A percentile compares a stretch with the other conserved stretches of the same genome.
Evolutionary conservation across 2,113 vertebrate genomes (phyloP).

Genomic region (Hippopotamus amphibius): DNA sequence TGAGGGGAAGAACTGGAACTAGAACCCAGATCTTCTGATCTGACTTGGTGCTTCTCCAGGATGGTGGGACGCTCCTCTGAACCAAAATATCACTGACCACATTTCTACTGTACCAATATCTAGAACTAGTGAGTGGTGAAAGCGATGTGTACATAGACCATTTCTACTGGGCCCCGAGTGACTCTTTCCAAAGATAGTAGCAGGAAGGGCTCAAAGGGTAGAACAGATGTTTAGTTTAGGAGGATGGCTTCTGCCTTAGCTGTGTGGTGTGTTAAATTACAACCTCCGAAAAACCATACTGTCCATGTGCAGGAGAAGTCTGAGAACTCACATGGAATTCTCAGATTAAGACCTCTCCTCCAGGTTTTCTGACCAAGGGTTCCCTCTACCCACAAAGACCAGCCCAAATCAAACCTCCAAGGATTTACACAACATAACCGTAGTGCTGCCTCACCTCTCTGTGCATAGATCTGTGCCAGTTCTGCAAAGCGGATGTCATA

Average conservation of each 20-base stretch:
- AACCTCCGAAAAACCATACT: neutral
- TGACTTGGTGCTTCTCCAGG: neutral
- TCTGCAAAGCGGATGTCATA: conserved; percentile 98
- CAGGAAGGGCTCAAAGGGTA: neutral
- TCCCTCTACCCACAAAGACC: neutral
- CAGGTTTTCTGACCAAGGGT: neutral
- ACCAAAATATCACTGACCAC: neutral
- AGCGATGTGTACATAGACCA: neutral
- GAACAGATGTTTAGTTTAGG: neutral
- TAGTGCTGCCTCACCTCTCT: conserved; percentile 90
- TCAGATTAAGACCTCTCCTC: neutral
- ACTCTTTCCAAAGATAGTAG: neutral
- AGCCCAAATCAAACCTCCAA: neutral
- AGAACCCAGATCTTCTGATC: neutral
- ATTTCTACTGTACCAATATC: neutral
- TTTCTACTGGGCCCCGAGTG: neutral
- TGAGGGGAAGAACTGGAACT: neutral
- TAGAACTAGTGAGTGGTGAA: neutral
- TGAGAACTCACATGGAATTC: neutral
- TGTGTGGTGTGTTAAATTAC: neutral
- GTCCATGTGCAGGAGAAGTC: neutral
- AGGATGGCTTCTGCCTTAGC: neutral
- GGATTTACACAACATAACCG: neutral
- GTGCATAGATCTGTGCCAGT: conserved; percentile 95
- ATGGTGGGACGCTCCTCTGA: neutral